A percentile compares a stretch with the other conserved stretches of the same genome.
Conservation (phyloP, 2,888 invertebrate species). For the Drosophila barbarae region DNA sequence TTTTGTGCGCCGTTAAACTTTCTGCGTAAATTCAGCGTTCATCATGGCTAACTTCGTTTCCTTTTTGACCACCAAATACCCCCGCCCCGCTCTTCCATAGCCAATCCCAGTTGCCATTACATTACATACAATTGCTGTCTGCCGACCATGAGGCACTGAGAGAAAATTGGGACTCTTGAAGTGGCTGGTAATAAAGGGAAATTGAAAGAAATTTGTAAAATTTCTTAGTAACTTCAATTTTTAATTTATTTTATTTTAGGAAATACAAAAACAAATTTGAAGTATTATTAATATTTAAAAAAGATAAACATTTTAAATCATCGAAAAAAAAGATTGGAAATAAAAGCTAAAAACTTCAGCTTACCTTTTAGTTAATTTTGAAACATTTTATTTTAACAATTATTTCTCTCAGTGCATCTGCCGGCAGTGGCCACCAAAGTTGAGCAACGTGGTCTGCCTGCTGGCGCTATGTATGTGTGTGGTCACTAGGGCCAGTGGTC, state of each 20-base stretch:
- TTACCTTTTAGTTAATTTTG: too few species aligned
- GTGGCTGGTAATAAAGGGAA: background rate
- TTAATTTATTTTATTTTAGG: background rate
- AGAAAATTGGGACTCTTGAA: background rate
- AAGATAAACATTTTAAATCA: too few species aligned
- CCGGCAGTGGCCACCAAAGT: slow-evolving; percentile 10
- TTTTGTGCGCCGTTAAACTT: slow-evolving; percentile 63
- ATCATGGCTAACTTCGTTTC: slow-evolving; percentile 40
- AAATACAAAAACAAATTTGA: too few species aligned
- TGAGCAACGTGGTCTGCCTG: slow-evolving; percentile 14
- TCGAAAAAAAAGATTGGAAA: too few species aligned
- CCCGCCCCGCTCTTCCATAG: background rate
- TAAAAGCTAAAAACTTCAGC: too few species aligned
- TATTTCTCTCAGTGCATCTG: background rate
- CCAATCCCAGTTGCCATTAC: slow-evolving; percentile 29
- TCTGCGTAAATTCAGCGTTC: slow-evolving; percentile 62
- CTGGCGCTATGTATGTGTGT: slow-evolving; percentile 7
- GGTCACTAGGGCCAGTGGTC: slow-evolving; percentile 22
- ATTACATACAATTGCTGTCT: slow-evolving; percentile 41
- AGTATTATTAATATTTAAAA: too few species aligned
- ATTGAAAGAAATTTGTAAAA: background rate
- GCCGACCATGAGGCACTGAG: background rate
- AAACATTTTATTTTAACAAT: background rate
- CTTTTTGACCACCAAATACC: slow-evolving; percentile 1
- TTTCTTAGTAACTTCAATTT: too few species aligned